Evolutionary conservation across 2,797 vertebrate species (phyloP), one percentile per base, ranked within the genome.

Genomic region (Sebastes minor): DNA sequence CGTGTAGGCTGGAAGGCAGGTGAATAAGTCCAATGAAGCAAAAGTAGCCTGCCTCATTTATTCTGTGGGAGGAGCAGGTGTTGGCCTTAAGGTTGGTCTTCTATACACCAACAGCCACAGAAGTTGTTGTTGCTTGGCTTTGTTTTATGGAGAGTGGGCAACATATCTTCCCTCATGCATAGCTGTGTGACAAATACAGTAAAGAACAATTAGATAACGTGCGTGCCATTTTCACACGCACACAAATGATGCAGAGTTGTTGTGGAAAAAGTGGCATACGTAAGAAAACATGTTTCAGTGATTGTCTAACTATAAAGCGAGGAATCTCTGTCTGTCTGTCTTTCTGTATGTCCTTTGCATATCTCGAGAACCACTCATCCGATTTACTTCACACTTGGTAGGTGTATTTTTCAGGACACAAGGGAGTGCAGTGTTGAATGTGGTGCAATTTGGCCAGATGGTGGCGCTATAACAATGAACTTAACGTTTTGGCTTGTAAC

Each of bases 61-160:
- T 65, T 78, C 66, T 72, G 83, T 74, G 38, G 70, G 66, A 64
- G 2, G 69, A 84, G 76, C 56, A 57, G 81, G 74, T 85, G 81
- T 75, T 76, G 38, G 69, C 70, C 73, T 68, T 33, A 30, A 60
- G 74, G 59, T 61, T 65, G 32, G 42, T 55, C 53, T 30, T 74
- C 13, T 68, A 16, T 52, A 57, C 28, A 28, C 9, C 8, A 75
- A 71, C 8, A 6, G 69, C 71, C 65, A 22, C n/a, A 61, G 12
- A 46, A 32, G 23, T 7, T 67, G 82, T 33, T 42, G 56, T 0
- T 35, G 25, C 4, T 52, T 4, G n/a, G 27, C 8, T 72, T 83
- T 78, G 57, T 81, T 86, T 85, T 61, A 69, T 12, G 52, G 22
- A 63, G 42, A 71, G 33, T 25, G 30, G 23, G 30, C 12, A 72